phyloP scores from a whole-genome alignment of 2,888 invertebrate genomes.

The Aphidius colemani region DNA sequence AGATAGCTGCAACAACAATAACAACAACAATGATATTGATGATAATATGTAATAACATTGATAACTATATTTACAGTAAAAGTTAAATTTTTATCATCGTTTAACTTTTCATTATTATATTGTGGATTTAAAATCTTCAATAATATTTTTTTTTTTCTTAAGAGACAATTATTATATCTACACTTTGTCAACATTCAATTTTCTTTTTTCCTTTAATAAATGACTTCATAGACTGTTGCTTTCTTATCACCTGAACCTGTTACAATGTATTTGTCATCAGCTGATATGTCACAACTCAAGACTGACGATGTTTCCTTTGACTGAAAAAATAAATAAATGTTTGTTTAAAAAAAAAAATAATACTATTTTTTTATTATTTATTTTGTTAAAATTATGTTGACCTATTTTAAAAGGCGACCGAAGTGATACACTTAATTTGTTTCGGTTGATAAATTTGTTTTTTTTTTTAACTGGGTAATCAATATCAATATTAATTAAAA shows the following conservation, averaged over 20 bases:
- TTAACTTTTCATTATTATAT: neutral
- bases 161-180: slow-evolving; percentile 1
- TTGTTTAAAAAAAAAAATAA: neutral
- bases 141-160: neutral
- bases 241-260: slow-evolving; percentile 98
- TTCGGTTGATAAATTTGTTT: no score
- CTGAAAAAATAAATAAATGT: slow-evolving; percentile 59
- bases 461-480: no score
- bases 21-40: slow-evolving; percentile 35
- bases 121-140: neutral
- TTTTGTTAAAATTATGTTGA: no score
- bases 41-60: slow-evolving; percentile 36
- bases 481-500: no score
- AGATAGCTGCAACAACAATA: slow-evolving; percentile 34
- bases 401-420: no score
- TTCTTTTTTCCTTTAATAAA: slow-evolving; percentile 66
- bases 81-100: slow-evolving; percentile 1
- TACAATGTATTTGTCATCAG: slow-evolving; percentile 97
- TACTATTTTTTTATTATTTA: no score
- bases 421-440: no score
- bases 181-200: neutral
- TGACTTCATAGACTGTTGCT: slow-evolving; percentile 96
- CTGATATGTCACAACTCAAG: slow-evolving; percentile 97
- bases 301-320: slow-evolving; percentile 97
- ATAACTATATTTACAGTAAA: slow-evolving; percentile 40